Evolutionary conservation across 2,797 vertebrate species (phyloP).

Genomic region (Hoplostethus mediterraneus): DNA sequence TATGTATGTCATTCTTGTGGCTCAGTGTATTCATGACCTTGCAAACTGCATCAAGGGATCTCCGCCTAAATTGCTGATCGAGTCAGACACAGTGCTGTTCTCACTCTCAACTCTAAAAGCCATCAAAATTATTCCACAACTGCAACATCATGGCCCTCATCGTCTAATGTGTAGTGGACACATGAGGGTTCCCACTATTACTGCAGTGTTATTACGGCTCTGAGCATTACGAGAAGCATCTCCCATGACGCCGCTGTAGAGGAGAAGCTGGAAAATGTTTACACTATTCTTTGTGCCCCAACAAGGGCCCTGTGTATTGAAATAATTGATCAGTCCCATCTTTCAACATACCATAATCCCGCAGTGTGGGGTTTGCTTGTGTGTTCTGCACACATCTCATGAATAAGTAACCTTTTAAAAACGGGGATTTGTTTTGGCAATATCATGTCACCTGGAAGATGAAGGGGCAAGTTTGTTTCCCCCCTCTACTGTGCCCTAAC

Average conservation of each 20-base stretch:
- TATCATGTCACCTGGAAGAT: conserved; percentile 26
- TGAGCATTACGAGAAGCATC: neutral
- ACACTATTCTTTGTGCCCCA: neutral
- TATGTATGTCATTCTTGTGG: too few species aligned
- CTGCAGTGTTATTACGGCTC: conserved; percentile 3
- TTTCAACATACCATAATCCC: neutral
- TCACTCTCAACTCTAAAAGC: conserved; percentile 42
- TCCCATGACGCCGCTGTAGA: neutral
- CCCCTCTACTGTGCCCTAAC: conserved; percentile 10
- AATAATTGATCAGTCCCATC: conserved; percentile 16
- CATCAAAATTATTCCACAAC: conserved; percentile 16
- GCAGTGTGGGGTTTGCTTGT: neutral
- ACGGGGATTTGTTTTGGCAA: conserved; percentile 22
- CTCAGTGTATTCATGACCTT: too few species aligned
- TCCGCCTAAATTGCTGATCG: conserved; percentile 9
- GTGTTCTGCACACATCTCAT: conserved; percentile 10
- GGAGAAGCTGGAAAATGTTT: neutral
- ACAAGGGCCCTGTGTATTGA: neutral
- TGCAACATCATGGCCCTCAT: conserved; percentile 8
- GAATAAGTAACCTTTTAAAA: conserved; percentile 34
- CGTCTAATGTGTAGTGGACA: conserved; percentile 14
- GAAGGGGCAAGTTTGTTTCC: conserved; percentile 22
- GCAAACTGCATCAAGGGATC: neutral
- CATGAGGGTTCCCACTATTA: neutral
- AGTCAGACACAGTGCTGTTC: conserved; percentile 32